Evolutionary conservation across 1,140 invertebrate genomes (phyloP).

Genomic region (Cydia amplana): DNA sequence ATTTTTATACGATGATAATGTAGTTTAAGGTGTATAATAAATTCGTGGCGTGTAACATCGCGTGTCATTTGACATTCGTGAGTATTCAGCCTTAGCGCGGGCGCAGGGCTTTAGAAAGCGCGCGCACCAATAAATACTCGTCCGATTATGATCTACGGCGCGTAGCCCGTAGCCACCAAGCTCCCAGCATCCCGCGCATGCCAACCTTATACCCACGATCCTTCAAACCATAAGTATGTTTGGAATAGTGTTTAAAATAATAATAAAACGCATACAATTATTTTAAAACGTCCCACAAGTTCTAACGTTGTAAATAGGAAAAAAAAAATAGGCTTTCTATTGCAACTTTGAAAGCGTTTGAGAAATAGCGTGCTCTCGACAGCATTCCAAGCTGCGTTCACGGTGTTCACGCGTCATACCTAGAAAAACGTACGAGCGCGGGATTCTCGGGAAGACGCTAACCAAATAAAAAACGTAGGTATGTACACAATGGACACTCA

Average conservation of each 20-base stretch:
- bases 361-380: slow-evolving; percentile 44
- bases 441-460: slow-evolving; percentile 54
- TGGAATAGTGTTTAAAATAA: background rate
- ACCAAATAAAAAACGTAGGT: slow-evolving; percentile 55
- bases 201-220: background rate
- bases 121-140: slow-evolving; percentile 74
- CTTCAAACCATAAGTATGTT: background rate
- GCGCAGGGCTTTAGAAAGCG: slow-evolving; percentile 71
- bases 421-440: slow-evolving; percentile 60
- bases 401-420: slow-evolving; percentile 54
- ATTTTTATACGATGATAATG: slow-evolving; percentile 44
- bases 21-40: slow-evolving; percentile 51
- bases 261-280: background rate
- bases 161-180: slow-evolving; percentile 74
- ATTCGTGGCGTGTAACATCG: slow-evolving; percentile 52
- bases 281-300: background rate
- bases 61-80: slow-evolving; percentile 62
- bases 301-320: background rate
- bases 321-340: slow-evolving; percentile 28
- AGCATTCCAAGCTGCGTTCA: slow-evolving; percentile 59
- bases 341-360: slow-evolving; percentile 23
- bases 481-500: slow-evolving; percentile 53
- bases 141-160: slow-evolving; percentile 78
- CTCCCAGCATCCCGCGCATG: slow-evolving; percentile 21
- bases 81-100: slow-evolving; percentile 54